A percentile compares a stretch with the other conserved stretches of the same genome.
Evolutionary conservation across 2,113 vertebrate species (phyloP).

Genomic region (Upupa epops): DNA sequence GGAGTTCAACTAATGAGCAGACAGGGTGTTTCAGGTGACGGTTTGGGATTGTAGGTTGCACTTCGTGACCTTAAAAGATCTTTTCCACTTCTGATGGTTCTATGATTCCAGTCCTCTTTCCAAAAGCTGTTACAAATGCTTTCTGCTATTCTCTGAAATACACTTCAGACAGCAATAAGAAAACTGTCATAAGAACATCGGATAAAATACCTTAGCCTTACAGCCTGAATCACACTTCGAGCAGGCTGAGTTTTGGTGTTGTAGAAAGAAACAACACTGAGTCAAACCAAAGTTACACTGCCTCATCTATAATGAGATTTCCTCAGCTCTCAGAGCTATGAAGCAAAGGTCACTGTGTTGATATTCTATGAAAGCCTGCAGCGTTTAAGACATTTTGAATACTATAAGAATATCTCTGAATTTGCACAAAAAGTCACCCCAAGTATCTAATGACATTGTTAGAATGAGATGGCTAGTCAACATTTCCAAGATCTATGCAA

Average conservation of each 20-base stretch:
- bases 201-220: not conserved
- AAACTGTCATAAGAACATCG: not conserved
- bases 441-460: not conserved
- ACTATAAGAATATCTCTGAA: not conserved
- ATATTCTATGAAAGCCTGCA: not conserved
- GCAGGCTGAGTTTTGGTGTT: not conserved
- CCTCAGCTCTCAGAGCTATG: not conserved
- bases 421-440: not conserved
- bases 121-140: not conserved
- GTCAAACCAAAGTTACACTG: constrained; percentile 2
- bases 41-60: too few relatives aligned
- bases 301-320: constrained; percentile 4
- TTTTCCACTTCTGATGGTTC: too few relatives aligned
- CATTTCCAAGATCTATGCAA: not conserved
- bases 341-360: constrained; percentile 43
- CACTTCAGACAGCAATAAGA: not conserved
- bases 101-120: not conserved
- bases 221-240: not conserved
- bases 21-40: too few relatives aligned
- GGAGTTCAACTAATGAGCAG: too few relatives aligned
- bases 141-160: not conserved
- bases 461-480: not conserved
- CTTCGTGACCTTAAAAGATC: too few relatives aligned
- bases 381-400: constrained; percentile 31
- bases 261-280: not conserved